Evolutionary conservation across 1,140 invertebrate species (phyloP).

Genomic region (Argopecten irradians): DNA sequence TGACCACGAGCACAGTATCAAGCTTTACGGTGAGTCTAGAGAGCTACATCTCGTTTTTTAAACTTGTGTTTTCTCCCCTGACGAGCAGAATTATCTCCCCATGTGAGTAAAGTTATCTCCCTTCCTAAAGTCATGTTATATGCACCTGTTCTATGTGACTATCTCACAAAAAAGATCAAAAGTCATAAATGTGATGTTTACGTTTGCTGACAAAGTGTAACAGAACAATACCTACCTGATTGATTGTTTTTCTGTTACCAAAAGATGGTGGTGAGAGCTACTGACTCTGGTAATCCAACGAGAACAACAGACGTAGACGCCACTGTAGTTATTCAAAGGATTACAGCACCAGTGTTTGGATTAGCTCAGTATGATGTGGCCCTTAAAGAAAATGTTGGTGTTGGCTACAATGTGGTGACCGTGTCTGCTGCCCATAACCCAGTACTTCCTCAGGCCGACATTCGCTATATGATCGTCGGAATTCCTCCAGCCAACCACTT

Average conservation of each 20-base stretch:
- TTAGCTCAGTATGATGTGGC: constrained; percentile 6
- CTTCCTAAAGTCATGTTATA: no score
- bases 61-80: no score
- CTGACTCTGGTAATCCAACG: constrained; percentile 52
- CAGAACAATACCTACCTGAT: no score
- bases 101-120: no score
- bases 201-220: no score
- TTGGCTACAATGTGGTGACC: constrained; percentile 38
- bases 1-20: constrained; percentile 43
- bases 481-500: constrained; percentile 49
- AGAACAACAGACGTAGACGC: constrained; percentile 35
- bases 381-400: constrained; percentile 43
- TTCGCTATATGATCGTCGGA: constrained; percentile 56
- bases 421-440: constrained; percentile 34
- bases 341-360: constrained; percentile 44
- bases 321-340: constrained; percentile 29
- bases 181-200: no score
- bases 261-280: constrained; percentile 50
- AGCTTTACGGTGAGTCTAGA: constrained; percentile 56
- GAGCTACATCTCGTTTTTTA: no score
- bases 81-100: no score
- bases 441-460: constrained; percentile 33
- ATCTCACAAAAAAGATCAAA: no score
- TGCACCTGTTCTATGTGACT: no score
- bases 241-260: constrained; percentile 6